Evolutionary conservation across 2,888 invertebrate species (phyloP).

Genomic region (Phoronis australis): DNA sequence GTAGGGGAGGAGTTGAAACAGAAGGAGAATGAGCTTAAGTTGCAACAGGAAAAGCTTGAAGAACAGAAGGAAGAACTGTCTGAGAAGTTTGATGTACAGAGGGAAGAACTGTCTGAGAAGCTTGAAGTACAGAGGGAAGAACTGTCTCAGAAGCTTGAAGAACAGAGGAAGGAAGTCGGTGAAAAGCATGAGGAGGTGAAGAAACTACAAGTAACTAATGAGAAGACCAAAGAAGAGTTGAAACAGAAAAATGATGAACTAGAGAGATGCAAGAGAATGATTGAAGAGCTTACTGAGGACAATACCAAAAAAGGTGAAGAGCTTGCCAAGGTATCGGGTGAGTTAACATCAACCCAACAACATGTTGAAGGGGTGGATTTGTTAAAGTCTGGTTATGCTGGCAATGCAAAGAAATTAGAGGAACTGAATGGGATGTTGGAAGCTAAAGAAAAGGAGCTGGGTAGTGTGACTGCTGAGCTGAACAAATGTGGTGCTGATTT

Average conservation of each 20-base stretch:
- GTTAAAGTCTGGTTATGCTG: too few relatives aligned
- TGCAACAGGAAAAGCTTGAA: slow-evolving; percentile 10
- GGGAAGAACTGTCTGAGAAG: slow-evolving; percentile 9
- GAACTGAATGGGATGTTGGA: too few relatives aligned
- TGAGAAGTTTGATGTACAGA: slow-evolving; percentile 10
- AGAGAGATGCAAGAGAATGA: slow-evolving; percentile 10
- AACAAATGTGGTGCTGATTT: too few relatives aligned
- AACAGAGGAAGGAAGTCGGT: too few relatives aligned
- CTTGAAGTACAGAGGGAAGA: slow-evolving; percentile 8
- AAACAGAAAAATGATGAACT: slow-evolving; percentile 15
- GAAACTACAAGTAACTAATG: slow-evolving; percentile 5
- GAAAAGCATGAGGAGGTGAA: slow-evolving; percentile 11
- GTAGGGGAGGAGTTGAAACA: not conserved
- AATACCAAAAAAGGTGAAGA: too few relatives aligned
- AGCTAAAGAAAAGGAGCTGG: too few relatives aligned
- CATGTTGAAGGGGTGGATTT: too few relatives aligned
- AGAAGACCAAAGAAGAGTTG: slow-evolving; percentile 15
- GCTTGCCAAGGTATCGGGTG: too few relatives aligned
- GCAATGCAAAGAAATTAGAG: slow-evolving; percentile 5
- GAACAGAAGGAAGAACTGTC: slow-evolving; percentile 20
- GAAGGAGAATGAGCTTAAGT: not conserved
- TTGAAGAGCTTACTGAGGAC: slow-evolving; percentile 11
- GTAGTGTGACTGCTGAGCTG: slow-evolving; percentile 7
- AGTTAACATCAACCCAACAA: too few relatives aligned
- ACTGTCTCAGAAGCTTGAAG: slow-evolving; percentile 4